A percentile compares a stretch with the other conserved stretches of the same genome.
These are phyloP conservation scores for Clarias macrocephalus DNA, from an alignment of 2,113 vertebrate species.

Conservation along the genomic window DNA sequence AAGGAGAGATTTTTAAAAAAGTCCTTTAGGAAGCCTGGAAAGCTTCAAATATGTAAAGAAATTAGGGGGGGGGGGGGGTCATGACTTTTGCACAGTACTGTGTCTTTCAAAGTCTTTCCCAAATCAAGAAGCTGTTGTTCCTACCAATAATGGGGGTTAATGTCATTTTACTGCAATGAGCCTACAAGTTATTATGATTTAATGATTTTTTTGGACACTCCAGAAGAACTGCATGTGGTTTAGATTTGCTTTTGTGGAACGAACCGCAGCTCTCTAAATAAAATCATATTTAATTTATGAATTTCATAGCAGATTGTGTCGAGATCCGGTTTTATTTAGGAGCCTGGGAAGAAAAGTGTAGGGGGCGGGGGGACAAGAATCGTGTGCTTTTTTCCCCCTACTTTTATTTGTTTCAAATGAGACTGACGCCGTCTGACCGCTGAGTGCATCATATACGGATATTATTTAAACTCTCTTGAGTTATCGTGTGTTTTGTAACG, in stretches of 20 bases:
- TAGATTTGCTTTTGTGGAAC: background rate
- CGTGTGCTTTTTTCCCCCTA: background rate
- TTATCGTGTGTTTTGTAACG: background rate
- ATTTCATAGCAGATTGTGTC: background rate
- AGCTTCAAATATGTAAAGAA: no score
- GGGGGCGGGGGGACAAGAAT: no score
- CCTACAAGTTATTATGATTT: background rate
- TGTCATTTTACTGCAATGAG: background rate
- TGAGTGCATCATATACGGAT: background rate
- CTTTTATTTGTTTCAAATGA: no score
- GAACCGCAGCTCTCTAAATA: no score
- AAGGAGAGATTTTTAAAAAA: no score
- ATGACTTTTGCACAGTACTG: no score
- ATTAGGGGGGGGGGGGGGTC: no score
- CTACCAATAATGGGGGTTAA: background rate
- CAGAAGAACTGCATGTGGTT: background rate
- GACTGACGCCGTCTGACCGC: background rate
- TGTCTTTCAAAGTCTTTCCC: background rate
- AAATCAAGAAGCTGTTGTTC: background rate
- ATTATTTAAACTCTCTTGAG: background rate
- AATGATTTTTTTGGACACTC: background rate
- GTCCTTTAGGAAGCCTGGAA: no score
- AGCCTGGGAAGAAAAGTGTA: background rate
- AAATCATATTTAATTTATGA: background rate
- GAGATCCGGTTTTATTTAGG: background rate